Percentiles rank a stretch among this genome's conserved stretches.
These are phyloP conservation scores for Cassiopea andromeda DNA, from an alignment of 30 jellyfish, hydroid and myxozoan genomes.

Conservation along the genomic window DNA sequence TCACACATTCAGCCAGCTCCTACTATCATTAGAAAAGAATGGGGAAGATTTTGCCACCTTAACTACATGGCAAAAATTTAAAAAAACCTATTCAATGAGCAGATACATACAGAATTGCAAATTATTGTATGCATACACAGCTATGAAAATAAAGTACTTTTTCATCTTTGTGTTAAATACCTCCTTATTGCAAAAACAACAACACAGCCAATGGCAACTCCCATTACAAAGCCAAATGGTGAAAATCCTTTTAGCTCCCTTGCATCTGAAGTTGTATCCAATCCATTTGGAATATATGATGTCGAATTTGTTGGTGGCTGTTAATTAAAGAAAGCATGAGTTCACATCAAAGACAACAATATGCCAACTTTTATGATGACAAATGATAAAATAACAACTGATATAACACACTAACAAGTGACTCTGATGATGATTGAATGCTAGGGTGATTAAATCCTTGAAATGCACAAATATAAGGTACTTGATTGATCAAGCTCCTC, in stretches of 20 bases:
- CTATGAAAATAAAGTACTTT: neutral
- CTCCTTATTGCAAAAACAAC: constrained; percentile 71
- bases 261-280: constrained; percentile 35
- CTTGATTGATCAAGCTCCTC: too few species aligned
- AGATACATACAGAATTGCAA: neutral
- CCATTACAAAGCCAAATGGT: constrained; percentile 84
- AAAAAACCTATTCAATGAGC: neutral
- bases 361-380: too few species aligned
- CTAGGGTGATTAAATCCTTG: too few species aligned
- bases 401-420: too few species aligned
- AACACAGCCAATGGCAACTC: constrained; percentile 82
- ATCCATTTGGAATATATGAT: constrained; percentile 6
- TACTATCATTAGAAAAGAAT: too few species aligned
- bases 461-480: too few species aligned
- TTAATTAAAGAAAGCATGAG: neutral
- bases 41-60: neutral
- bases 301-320: neutral
- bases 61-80: neutral
- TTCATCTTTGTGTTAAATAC: constrained; percentile 29
- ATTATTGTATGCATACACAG: neutral
- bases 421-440: too few species aligned
- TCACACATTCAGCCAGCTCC: too few species aligned
- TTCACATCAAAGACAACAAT: too few species aligned
- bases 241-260: constrained; percentile 68
- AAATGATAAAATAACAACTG: too few species aligned